Percentiles rank a stretch among this genome's conserved stretches.
Conservation (phyloP, 2,113 vertebrate species). For the Aegithalos caudatus region DNA sequence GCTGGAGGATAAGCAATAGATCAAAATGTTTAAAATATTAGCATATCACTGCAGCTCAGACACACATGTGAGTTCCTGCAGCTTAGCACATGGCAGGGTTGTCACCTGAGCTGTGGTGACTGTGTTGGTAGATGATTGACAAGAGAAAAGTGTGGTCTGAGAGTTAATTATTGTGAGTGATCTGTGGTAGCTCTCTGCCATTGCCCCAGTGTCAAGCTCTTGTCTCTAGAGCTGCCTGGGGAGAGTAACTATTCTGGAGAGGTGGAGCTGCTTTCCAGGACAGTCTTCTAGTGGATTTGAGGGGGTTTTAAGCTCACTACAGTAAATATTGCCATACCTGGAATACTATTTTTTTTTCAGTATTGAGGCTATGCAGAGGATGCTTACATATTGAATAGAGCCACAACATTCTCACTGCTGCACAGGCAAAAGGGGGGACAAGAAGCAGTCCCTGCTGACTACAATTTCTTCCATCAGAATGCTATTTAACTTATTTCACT, state of each 20-base stretch:
- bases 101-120: not conserved
- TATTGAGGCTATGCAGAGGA: not conserved
- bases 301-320: not conserved
- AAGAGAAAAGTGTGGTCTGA: not conserved
- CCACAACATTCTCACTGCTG: not conserved
- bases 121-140: not conserved
- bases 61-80: not conserved
- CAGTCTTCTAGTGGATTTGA: not conserved
- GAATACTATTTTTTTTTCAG: not conserved
- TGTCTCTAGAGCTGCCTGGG: not conserved
- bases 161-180: not conserved
- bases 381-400: not conserved
- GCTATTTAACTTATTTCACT: not conserved
- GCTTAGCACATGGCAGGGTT: not conserved
- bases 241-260: not conserved
- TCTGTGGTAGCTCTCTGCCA: not conserved
- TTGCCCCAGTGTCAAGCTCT: not conserved
- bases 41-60: not conserved
- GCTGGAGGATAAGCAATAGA: slow-evolving; percentile 20
- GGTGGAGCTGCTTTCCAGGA: not conserved
- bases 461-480: not conserved
- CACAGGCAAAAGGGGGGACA: not conserved
- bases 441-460: not conserved
- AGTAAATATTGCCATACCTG: not conserved
- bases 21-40: slow-evolving; percentile 15